These are phyloP conservation scores for Cheirogaleus major DNA, from an alignment of 2,797 vertebrate species.

Conservation along the genomic window DNA sequence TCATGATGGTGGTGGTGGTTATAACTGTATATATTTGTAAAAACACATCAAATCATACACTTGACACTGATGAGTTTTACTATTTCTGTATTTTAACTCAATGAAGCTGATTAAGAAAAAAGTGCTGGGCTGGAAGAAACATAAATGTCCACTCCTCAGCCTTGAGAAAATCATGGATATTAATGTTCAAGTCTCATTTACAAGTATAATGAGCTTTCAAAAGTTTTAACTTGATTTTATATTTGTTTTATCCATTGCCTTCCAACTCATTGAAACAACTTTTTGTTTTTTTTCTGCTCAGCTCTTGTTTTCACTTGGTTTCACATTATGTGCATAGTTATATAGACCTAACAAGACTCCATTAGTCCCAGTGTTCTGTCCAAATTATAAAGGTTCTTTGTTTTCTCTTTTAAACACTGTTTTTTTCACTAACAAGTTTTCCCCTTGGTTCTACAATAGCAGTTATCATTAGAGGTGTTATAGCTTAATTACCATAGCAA, in stretches of 20 bases:
- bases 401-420: not conserved
- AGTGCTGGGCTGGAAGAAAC: not conserved
- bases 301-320: not conserved
- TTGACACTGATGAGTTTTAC: not conserved
- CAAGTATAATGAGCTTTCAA: not conserved
- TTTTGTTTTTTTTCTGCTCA: not conserved
- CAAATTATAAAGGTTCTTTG: not conserved
- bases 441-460: not conserved
- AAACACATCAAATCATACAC: not conserved
- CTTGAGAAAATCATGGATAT: not conserved
- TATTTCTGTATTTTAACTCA: not conserved
- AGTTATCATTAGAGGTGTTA: conserved; percentile 51
- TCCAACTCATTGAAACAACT: not conserved
- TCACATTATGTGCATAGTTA: not conserved
- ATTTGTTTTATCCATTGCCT: not conserved
- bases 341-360: not conserved
- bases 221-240: not conserved
- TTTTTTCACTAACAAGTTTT: conserved; percentile 34
- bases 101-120: not conserved
- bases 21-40: not conserved
- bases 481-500: conserved; percentile 56
- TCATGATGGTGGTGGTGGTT: not conserved
- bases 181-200: not conserved
- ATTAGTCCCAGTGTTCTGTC: not conserved
- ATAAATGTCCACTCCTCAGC: not conserved